A percentile compares a stretch with the other conserved stretches of the same genome.
These are phyloP conservation scores for Misgurnus anguillicaudatus DNA, from an alignment of 2,113 vertebrate genomes.

Conservation along the genomic window DNA sequence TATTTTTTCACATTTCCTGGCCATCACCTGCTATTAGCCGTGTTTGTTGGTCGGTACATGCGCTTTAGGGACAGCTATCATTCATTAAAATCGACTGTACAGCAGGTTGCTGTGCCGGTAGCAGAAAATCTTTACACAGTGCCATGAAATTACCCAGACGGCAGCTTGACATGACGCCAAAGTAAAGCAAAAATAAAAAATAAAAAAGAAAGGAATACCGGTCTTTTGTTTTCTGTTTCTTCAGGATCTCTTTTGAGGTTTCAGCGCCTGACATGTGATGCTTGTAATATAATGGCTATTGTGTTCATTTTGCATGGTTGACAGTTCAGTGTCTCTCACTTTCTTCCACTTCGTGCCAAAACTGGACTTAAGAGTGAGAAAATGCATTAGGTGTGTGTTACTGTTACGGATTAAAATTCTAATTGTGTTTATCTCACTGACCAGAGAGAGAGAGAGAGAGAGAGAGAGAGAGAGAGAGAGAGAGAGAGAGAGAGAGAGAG, in stretches of 20 bases:
- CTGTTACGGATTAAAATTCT: slow-evolving; percentile 32
- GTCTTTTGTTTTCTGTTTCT: slow-evolving; percentile 33
- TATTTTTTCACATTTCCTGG: neutral
- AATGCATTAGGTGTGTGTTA: neutral
- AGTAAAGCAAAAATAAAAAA: slow-evolving; percentile 51
- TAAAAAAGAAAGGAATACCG: slow-evolving; percentile 61
- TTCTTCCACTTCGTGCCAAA: neutral
- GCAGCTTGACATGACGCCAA: slow-evolving; percentile 42
- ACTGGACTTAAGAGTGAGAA: neutral
- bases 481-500: neutral
- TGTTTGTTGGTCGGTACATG: neutral
- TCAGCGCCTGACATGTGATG: neutral
- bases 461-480: neutral
- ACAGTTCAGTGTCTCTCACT: slow-evolving; percentile 3
- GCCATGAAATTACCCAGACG: slow-evolving; percentile 66
- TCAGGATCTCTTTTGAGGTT: slow-evolving; percentile 22
- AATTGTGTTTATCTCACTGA: slow-evolving; percentile 30
- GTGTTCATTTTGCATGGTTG: slow-evolving; percentile 18
- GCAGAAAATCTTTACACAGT: slow-evolving; percentile 51
- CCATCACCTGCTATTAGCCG: neutral
- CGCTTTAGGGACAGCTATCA: slow-evolving; percentile 46
- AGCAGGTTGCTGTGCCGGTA: slow-evolving; percentile 37
- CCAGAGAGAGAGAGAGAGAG: slow-evolving; percentile 18
- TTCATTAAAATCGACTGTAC: slow-evolving; percentile 67
- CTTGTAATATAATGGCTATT: slow-evolving; percentile 14